phyloP scores from a whole-genome alignment of 1,140 invertebrate genomes.

The Reticulitermes speratus region DNA sequence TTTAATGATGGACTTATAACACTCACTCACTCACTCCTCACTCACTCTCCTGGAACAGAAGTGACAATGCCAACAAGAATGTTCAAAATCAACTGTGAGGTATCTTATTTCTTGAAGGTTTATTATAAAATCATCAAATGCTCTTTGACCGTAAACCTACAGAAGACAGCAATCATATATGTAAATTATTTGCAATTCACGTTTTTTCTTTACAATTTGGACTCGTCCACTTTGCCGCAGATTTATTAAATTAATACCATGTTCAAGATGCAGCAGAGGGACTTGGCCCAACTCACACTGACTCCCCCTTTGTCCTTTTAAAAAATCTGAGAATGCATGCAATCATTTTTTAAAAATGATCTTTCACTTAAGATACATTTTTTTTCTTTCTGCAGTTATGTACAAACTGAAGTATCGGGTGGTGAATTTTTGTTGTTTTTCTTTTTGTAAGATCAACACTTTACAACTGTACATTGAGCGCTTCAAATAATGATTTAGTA shows the following conservation, averaged over 20 bases:
- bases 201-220: conserved; percentile 27
- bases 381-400: conserved; percentile 23
- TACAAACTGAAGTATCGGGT: conserved; percentile 37
- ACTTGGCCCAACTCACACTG: conserved; percentile 6
- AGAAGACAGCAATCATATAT: conserved; percentile 41
- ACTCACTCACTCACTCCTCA: background rate
- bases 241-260: conserved; percentile 29
- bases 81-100: background rate
- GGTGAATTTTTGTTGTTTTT: conserved; percentile 22
- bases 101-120: conserved; percentile 39
- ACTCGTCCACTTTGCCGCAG: conserved; percentile 4
- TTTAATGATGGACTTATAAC: no score
- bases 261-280: background rate
- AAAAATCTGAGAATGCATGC: conserved; percentile 26
- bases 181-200: conserved; percentile 38
- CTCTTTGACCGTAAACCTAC: conserved; percentile 40
- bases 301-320: conserved; percentile 24
- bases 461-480: conserved; percentile 42
- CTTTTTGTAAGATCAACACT: conserved; percentile 38
- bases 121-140: conserved; percentile 45
- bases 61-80: background rate
- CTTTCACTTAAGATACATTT: conserved; percentile 33
- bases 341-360: conserved; percentile 35
- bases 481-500: conserved; percentile 35
- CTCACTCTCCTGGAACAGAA: conserved; percentile 1